phyloP scores from a whole-genome alignment of 2,797 vertebrate genomes.

The Lacerta agilis region DNA sequence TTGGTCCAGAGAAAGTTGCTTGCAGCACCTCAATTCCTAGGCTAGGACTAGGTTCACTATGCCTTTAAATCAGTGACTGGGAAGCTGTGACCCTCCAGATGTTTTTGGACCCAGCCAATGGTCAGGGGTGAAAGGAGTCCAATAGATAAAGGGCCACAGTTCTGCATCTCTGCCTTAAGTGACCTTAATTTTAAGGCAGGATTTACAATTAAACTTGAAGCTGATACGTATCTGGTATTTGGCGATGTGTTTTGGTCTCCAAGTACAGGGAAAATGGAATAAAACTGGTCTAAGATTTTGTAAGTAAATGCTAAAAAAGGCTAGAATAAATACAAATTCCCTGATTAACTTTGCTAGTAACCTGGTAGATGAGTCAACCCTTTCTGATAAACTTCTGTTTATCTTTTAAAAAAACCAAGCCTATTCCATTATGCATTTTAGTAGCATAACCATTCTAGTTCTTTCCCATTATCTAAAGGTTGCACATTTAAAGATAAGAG shows the following conservation, averaged over 20 bases:
- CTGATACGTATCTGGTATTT: no score
- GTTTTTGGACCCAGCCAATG: no score
- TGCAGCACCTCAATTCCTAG: neutral
- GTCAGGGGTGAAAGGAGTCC: no score
- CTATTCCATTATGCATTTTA: neutral
- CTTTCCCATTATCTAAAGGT: neutral
- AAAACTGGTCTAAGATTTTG: neutral
- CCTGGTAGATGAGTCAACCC: neutral
- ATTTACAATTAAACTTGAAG: no score
- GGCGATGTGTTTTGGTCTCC: neutral
- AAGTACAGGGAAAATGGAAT: neutral
- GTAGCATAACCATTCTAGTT: neutral
- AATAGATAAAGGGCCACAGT: no score
- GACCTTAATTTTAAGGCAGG: no score
- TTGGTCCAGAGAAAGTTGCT: neutral
- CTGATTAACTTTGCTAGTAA: neutral
- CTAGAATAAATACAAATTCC: neutral
- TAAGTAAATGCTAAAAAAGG: neutral
- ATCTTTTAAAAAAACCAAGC: neutral
- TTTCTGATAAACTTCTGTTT: neutral
- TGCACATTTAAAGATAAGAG: conserved; percentile 16
- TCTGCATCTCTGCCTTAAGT: no score
- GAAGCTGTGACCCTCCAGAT: no score
- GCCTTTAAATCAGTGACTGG: neutral
- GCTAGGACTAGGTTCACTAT: neutral